phyloP scores from a whole-genome alignment of 2,797 vertebrate genomes.

The Myoxocephalus aenaeus region DNA sequence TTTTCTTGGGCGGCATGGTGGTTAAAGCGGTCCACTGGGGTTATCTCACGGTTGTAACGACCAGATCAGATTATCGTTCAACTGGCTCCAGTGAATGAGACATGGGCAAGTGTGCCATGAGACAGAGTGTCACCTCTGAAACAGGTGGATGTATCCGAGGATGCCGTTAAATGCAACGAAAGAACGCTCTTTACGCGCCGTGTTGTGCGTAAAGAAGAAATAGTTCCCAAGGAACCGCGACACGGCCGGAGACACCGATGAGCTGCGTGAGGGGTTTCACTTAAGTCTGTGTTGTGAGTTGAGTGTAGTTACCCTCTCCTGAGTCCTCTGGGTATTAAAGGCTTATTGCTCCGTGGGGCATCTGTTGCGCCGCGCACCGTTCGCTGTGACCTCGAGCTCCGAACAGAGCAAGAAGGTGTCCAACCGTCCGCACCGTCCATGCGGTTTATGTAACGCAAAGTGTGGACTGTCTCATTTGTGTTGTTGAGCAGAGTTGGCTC shows the following conservation, averaged over 20 bases:
- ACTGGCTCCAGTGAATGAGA: constrained; percentile 40
- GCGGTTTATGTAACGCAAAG: constrained; percentile 18
- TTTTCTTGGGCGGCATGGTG: constrained; percentile 86
- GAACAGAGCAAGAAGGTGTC: constrained; percentile 45
- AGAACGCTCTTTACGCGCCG: not conserved
- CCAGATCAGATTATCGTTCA: constrained; percentile 46
- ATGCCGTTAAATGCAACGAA: not conserved
- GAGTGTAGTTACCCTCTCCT: constrained; percentile 63
- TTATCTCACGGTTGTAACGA: constrained; percentile 50
- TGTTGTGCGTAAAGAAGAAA: constrained; percentile 45
- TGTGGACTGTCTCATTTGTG: constrained; percentile 30
- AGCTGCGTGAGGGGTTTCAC: constrained; percentile 55
- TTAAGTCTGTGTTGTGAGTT: constrained; percentile 60
- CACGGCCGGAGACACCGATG: constrained; percentile 31
- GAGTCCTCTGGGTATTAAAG: constrained; percentile 78
- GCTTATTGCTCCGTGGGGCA: constrained; percentile 82
- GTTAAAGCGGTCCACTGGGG: constrained; percentile 32
- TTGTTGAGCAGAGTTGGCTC: constrained; percentile 27
- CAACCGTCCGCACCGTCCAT: constrained; percentile 13
- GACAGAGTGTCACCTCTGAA: constrained; percentile 12
- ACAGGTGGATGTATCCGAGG: constrained; percentile 19
- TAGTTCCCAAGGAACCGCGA: constrained; percentile 17
- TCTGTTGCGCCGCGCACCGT: constrained; percentile 79
- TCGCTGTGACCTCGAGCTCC: constrained; percentile 60
- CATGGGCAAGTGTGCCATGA: constrained; percentile 44